Conservation (phyloP, 1,140 invertebrate species). For the Agrilus planipennis region DNA sequence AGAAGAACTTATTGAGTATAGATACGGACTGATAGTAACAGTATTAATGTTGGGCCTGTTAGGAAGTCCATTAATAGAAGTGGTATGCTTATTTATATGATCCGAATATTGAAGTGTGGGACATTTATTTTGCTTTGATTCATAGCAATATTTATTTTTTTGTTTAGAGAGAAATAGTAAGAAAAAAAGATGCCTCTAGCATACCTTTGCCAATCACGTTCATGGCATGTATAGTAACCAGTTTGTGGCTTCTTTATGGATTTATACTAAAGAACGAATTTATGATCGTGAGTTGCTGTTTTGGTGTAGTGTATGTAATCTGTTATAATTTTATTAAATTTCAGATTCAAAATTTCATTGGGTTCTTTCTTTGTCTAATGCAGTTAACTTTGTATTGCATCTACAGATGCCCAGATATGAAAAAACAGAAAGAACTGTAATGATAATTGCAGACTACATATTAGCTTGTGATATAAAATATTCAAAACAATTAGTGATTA, state of each 20-base stretch:
- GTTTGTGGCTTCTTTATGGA: slow-evolving; percentile 70
- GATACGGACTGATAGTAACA: slow-evolving; percentile 58
- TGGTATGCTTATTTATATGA: slow-evolving; percentile 43
- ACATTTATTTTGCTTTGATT: no score
- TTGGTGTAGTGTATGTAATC: slow-evolving; percentile 5
- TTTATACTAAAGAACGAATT: slow-evolving; percentile 64
- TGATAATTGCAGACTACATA: not conserved
- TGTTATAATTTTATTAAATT: slow-evolving; percentile 7
- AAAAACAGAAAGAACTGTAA: not conserved
- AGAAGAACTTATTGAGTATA: slow-evolving; percentile 47
- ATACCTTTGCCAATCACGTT: slow-evolving; percentile 75
- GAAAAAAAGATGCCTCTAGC: slow-evolving; percentile 60
- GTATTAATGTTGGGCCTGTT: slow-evolving; percentile 53
- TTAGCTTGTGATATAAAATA: no score
- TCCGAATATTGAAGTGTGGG: not conserved
- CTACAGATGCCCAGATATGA: not conserved
- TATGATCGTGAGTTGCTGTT: slow-evolving; percentile 53
- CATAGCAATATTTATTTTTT: slow-evolving; percentile 9
- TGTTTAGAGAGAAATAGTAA: slow-evolving; percentile 54
- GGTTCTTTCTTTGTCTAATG: slow-evolving; percentile 5
- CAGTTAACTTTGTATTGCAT: slow-evolving; percentile 10
- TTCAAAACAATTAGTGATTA: no score
- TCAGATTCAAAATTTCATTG: slow-evolving; percentile 9
- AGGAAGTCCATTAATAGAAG: slow-evolving; percentile 53
- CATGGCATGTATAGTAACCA: slow-evolving; percentile 59